phyloP scores from a whole-genome alignment of 2,113 vertebrate genomes.

The Clarias macrocephalus region DNA sequence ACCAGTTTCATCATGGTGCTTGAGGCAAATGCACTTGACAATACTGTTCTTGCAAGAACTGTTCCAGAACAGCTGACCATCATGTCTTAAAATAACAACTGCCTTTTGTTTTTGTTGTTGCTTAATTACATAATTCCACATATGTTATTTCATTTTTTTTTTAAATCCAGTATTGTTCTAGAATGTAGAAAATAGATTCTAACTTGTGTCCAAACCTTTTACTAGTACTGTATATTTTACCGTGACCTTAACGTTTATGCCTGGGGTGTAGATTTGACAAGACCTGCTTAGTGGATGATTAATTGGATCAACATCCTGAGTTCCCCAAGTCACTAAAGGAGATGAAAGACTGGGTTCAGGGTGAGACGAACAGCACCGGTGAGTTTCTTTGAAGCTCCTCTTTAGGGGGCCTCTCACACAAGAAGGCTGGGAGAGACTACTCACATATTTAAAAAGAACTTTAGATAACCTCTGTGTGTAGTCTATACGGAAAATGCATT shows the following conservation, averaged over 20 bases:
- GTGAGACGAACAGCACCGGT: conserved; percentile 4
- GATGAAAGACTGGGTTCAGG: conserved; percentile 13
- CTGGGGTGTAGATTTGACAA: not conserved
- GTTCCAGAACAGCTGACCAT: too few species aligned
- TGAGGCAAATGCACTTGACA: too few species aligned
- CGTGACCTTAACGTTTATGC: not conserved
- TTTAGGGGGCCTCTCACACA: conserved; percentile 2
- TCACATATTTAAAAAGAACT: conserved; percentile 4
- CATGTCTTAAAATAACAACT: too few species aligned
- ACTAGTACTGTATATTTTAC: not conserved
- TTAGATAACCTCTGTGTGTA: not conserved
- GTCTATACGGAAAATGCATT: not conserved
- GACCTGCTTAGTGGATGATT: conserved; percentile 13
- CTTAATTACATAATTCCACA: too few species aligned
- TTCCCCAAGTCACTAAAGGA: not conserved
- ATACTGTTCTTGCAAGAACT: too few species aligned
- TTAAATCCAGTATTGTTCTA: too few species aligned
- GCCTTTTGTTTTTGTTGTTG: too few species aligned
- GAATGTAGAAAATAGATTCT: too few species aligned
- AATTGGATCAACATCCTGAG: conserved; percentile 7
- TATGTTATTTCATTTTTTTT: too few species aligned
- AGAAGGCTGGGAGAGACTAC: not conserved
- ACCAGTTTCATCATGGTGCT: too few species aligned
- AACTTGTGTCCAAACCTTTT: too few species aligned
- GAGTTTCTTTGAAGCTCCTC: conserved; percentile 24